Base-by-base conservation (phyloP, 2,113 vertebrate genomes). In the Catharus fuscescens region DNA sequence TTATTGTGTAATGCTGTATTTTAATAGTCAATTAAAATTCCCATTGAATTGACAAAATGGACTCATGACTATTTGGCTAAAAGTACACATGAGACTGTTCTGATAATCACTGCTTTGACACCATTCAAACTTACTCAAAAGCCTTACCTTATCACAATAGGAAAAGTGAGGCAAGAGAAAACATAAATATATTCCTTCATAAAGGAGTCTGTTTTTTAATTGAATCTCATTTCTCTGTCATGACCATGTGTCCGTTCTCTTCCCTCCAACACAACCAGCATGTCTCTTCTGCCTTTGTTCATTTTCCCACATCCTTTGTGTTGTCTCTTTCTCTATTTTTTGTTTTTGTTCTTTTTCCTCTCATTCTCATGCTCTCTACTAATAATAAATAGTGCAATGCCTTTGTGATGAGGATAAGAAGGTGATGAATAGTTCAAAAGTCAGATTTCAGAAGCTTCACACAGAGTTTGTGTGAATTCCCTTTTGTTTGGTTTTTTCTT, bases 1-100 rank as follows among this genome's bases (percentile, higher is more conserved):
- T 95, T 90, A 92, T 85, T 94, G 66, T 72, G 42, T 53, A 86
- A 26, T 53, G 84, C 31, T 95, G 32, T 91, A 26, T 94, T 84
- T 92, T 96, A 93, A 85, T 92, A 96, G 89, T 59, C 64, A 95
- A 89, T 95, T 94, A 97, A 95, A 87, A 93, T 86, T 84, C 56
- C 76, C 52, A 95, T 83, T 92, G 80, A 95, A 79, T 23, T 96
- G 89, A 91, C 53, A 93, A 93, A 95, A 97, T 83, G 64, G 86
- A 79, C 67, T 79, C 14, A 95, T 93, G 73, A 78, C 53, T 91
- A 25, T 90, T 87, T 92, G 62, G 66, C 79, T 89, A 69, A 91
- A 96, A 86, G 50, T 86, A 82, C 88, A 87, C 70, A 57, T 60
- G 90, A 93, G 62, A 78, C 88, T 74, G 26, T 78, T 91, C 74